These are phyloP conservation scores for Branchinecta lynchi DNA, from an alignment of 1,140 invertebrate species.

Conservation along the genomic window DNA sequence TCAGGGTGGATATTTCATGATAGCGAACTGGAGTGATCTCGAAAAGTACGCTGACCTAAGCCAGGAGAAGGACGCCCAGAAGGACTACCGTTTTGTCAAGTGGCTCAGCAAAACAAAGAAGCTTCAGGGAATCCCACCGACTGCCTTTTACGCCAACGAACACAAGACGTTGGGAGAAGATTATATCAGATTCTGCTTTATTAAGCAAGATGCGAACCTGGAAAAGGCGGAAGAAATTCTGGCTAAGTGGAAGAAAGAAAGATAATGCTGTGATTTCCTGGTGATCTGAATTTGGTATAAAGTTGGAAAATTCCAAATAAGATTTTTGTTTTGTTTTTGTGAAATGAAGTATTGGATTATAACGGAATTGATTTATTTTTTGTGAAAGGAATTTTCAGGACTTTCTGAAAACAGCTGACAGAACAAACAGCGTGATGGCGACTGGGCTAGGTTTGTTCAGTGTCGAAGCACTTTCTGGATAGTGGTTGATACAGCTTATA, in stretches of 20 bases:
- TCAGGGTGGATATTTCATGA: slow-evolving; percentile 82
- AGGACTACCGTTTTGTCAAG: slow-evolving; percentile 84
- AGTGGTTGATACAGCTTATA: too few relatives aligned
- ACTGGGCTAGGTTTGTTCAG: too few relatives aligned
- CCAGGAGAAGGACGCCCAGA: slow-evolving; percentile 48
- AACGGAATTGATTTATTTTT: too few relatives aligned
- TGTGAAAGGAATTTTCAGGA: too few relatives aligned
- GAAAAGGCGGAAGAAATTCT: slow-evolving; percentile 48
- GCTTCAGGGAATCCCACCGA: slow-evolving; percentile 80
- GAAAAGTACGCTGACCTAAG: slow-evolving; percentile 46
- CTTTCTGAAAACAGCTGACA: too few relatives aligned
- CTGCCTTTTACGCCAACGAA: slow-evolving; percentile 71
- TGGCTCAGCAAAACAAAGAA: slow-evolving; percentile 90
- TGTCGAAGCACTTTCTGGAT: too few relatives aligned
- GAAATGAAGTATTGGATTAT: too few relatives aligned
- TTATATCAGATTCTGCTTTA: slow-evolving; percentile 77
- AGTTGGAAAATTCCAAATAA: too few relatives aligned
- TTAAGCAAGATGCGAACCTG: slow-evolving; percentile 70
- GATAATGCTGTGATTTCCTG: too few relatives aligned
- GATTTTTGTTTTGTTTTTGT: too few relatives aligned
- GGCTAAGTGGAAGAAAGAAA: slow-evolving; percentile 38
- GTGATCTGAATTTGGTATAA: too few relatives aligned
- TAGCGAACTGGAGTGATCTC: slow-evolving; percentile 75
- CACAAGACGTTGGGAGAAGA: slow-evolving; percentile 75
- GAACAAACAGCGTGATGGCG: too few relatives aligned